phyloP scores from a whole-genome alignment of 1,140 invertebrate genomes.

The Drosophila insularis region DNA sequence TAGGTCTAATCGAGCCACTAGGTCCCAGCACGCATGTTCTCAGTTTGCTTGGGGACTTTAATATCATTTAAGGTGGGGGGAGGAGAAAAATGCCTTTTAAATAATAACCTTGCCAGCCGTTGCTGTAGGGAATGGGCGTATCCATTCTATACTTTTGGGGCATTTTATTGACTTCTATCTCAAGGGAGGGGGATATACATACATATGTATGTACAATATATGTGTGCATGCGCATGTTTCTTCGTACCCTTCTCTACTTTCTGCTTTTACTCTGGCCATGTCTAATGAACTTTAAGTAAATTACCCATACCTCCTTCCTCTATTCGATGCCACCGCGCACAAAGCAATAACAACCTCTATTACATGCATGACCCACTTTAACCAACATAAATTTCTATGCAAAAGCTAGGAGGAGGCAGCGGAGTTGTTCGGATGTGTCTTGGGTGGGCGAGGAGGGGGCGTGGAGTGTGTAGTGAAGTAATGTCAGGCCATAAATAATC shows the following conservation, averaged over 20 bases:
- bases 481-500: slow-evolving; percentile 47
- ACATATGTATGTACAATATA: no score
- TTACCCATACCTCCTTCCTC: slow-evolving; percentile 37
- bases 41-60: slow-evolving; percentile 24
- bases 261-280: slow-evolving; percentile 11
- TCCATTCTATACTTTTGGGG: slow-evolving; percentile 2
- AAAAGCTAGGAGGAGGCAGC: background rate
- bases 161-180: slow-evolving; percentile 58
- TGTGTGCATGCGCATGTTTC: slow-evolving; percentile 39
- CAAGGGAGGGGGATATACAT: background rate
- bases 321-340: slow-evolving; percentile 2
- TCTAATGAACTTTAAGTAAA: slow-evolving; percentile 64
- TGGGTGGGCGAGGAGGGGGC: slow-evolving; percentile 5
- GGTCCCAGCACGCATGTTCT: slow-evolving; percentile 34
- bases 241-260: slow-evolving; percentile 20
- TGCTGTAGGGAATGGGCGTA: background rate
- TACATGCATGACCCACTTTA: slow-evolving; percentile 69
- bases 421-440: background rate
- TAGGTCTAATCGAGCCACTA: slow-evolving; percentile 27
- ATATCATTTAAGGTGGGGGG: background rate
- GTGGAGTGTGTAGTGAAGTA: slow-evolving; percentile 10
- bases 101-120: slow-evolving; percentile 44
- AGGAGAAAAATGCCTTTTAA: slow-evolving; percentile 45
- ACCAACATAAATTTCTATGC: slow-evolving; percentile 54
- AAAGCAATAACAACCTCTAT: slow-evolving; percentile 20